Evolutionary conservation across 1,140 invertebrate genomes (phyloP), one percentile per base, ranked within the genome.

Genomic region (Brachionus rotundiformis): DNA sequence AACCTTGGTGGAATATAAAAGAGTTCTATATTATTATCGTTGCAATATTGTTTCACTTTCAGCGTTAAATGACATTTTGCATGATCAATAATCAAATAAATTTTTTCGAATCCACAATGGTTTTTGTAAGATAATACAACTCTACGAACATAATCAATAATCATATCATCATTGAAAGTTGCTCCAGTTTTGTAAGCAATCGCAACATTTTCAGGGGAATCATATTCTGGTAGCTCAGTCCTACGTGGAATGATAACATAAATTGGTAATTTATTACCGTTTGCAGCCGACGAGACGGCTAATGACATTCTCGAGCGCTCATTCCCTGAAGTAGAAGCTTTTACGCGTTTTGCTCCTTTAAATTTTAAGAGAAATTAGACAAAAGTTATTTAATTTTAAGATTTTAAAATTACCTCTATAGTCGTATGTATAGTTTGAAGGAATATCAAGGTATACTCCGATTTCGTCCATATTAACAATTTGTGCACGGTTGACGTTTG

Each of bases 211-310:
- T 59, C 16, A 63, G 59, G 59, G 11, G 25, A 27, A 63, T 27
- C 25, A 29, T 27, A 63, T 27, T 63, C 16, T 27, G 59, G 59
- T 23, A 25, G 16, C 29, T 63, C 59, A 63, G 59, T 27, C 29
- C 59, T 23, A 63, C 59, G 59, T 27, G 59, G 59, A 25, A 63
- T 29, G 11, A 25, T 63, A 13, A 63, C 11, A 63, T 27, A 63
- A 19, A 63, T 63, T 25, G 59, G 59, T 63, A 63, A 63, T 27
- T 63, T 63, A 63, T 63, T 63, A 25, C 59, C 59, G 25, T 63
- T 63, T 25, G 59, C 59, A 25, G 59, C 25, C 11, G 59, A 63
- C 11, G 59, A 63, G 29, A 63, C 59, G 29, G 59, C 59, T 25
- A 63, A 27, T 25, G 59, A 63, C 59, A 63, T 63, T 63, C 59